Evolutionary conservation across 53 echinoderm and acorn worm genomes (phyloP), one percentile per base, ranked within the genome.

Genomic region (Henricia sp.): DNA sequence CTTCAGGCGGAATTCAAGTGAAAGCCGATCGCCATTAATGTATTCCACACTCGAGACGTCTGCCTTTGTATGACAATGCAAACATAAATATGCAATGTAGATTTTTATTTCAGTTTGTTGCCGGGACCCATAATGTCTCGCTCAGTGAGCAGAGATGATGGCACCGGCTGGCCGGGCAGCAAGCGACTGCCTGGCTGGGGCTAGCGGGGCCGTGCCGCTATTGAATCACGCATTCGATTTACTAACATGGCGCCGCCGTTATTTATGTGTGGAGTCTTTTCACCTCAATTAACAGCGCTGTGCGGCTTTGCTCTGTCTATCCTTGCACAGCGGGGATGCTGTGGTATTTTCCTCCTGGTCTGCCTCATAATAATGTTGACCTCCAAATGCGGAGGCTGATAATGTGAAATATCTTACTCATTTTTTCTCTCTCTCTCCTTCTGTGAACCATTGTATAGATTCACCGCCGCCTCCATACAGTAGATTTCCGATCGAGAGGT

Each of bases 401-500:
- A 59, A 42, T 42, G 60, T 41, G 27, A 37, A 28, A 32, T 71
- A 2, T 65, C 23, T 64, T 77, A 21, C 30, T 69, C 38, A 82
- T 69, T 42, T 56, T 84, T 53, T 46, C 75, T 71, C 34, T 73
- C 17, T 48, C 55, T 48, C 63, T 58, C 55, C 37, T 74, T 36
- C 55, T 74, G 36, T 74, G 54, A 39, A 40, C 53, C 35, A 34
- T 28, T 29, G 59, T 80, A 51, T 89, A 95, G 95, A 95, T 76
- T 93, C 93, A 52, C 95, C 95, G 90, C 95, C 95, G 59, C 95
- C 95, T 70, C 95, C 95, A 67, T 95, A 95, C 86, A 95, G 95
- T 88, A 90, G 93, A 86, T 91, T 93, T 87, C 88, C 90, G 55
- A 67, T 95, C 77, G 90, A 95, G 86, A 85, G 93, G 91, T 41